phyloP scores from a whole-genome alignment of 2,797 vertebrate species.

The Epinephelus malabaricus region DNA sequence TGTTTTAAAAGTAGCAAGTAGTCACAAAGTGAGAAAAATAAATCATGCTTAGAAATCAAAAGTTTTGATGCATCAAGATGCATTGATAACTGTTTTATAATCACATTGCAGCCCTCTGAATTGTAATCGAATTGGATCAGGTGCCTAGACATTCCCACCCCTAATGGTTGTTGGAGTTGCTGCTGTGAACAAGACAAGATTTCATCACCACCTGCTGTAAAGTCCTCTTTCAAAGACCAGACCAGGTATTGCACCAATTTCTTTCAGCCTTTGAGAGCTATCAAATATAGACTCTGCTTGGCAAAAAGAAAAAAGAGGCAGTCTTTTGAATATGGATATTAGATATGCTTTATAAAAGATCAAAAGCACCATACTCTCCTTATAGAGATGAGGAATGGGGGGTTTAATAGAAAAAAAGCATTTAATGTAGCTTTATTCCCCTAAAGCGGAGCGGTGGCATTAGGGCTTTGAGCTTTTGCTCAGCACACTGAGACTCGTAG shows the following conservation, averaged over 20 bases:
- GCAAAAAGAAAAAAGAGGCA: conserved; percentile 3
- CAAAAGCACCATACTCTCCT: conserved; percentile 63
- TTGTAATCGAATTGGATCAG: no score
- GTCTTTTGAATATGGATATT: conserved; percentile 70
- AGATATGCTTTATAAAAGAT: conserved; percentile 72
- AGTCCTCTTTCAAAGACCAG: conserved; percentile 39
- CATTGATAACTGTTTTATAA: no score
- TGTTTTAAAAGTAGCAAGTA: no score
- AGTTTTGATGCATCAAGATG: no score
- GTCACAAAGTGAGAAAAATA: no score
- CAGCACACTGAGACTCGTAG: conserved; percentile 43
- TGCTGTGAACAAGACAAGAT: not conserved
- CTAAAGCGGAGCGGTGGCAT: conserved; percentile 51
- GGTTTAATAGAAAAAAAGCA: conserved; percentile 51
- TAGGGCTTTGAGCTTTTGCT: conserved; percentile 63
- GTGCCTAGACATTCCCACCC: no score
- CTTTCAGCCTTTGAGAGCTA: conserved; percentile 28
- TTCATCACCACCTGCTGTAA: conserved; percentile 28
- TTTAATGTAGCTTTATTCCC: conserved; percentile 71
- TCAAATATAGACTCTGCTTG: conserved; percentile 36
- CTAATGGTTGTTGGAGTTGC: not conserved
- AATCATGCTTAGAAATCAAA: no score
- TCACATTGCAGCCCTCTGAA: no score
- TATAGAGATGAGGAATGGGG: conserved; percentile 63
- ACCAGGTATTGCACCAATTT: conserved; percentile 37